phyloP scores from a whole-genome alignment of 2,113 vertebrate species.

The Carassius auratus region DNA sequence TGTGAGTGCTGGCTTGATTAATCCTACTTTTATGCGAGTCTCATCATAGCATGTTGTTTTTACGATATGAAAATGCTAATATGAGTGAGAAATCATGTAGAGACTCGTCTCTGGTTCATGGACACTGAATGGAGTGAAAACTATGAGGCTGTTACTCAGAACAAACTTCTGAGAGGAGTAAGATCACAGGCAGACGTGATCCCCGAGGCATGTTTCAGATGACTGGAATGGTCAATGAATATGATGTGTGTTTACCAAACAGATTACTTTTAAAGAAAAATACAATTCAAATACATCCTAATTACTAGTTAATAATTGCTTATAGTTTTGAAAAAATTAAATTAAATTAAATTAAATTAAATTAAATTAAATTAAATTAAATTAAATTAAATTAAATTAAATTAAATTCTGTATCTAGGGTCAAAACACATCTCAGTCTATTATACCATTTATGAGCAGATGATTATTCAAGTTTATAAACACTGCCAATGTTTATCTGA shows the following conservation, averaged over 20 bases:
- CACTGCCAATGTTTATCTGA: too few relatives aligned
- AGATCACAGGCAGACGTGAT: slow-evolving; percentile 2
- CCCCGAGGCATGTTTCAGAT: background rate
- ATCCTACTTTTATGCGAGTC: background rate
- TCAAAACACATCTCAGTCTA: too few relatives aligned
- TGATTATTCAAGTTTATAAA: too few relatives aligned
- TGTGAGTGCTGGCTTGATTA: background rate
- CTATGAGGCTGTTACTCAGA: background rate
- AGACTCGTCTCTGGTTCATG: background rate
- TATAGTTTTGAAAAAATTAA: background rate
- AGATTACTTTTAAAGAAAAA: background rate
- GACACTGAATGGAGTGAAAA: background rate
- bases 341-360: too few relatives aligned
- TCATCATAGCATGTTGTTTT: slow-evolving; percentile 16
- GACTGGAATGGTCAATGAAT: background rate
- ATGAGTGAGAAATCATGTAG: background rate
- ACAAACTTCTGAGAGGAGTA: background rate
- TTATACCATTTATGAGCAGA: too few relatives aligned
- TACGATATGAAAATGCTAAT: slow-evolving; percentile 6
- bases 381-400: too few relatives aligned
- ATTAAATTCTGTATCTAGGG: too few relatives aligned
- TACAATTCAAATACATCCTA: background rate
- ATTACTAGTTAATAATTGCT: background rate
- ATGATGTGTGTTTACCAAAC: background rate
- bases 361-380: too few relatives aligned